Evolutionary conservation across 2,797 vertebrate genomes (phyloP).

Genomic region (Myotis myotis): DNA sequence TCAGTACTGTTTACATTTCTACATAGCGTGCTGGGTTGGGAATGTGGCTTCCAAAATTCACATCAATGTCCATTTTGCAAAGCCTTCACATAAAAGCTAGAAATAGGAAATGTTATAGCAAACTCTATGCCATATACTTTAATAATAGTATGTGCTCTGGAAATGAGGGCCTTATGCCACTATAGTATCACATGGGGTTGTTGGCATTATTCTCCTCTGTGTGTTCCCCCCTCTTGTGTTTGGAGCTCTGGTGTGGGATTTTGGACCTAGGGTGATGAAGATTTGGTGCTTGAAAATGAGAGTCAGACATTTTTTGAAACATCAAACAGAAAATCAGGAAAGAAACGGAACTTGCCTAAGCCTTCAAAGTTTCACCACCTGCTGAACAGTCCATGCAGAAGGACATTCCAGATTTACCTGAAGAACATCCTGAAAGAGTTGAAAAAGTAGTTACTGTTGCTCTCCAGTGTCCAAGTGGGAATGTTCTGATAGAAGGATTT

Average conservation of each 20-base stretch:
- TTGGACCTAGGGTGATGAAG: neutral
- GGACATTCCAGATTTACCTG: no score
- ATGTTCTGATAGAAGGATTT: constrained; percentile 79
- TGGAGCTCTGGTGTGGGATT: neutral
- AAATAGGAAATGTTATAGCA: neutral
- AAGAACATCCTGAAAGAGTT: neutral
- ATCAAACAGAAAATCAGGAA: neutral
- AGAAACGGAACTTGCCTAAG: neutral
- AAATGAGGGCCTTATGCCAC: neutral
- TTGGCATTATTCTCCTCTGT: neutral
- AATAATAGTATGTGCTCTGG: neutral
- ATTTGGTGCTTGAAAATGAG: neutral
- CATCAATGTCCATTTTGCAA: neutral
- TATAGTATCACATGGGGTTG: neutral
- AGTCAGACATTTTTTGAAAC: neutral
- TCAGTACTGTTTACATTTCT: neutral
- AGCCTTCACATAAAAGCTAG: neutral
- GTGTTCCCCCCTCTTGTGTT: neutral
- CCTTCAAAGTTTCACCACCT: neutral
- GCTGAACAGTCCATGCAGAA: neutral
- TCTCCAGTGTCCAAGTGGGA: constrained; percentile 82
- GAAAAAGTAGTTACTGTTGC: constrained; percentile 77
- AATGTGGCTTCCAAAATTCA: neutral
- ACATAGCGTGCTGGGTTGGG: neutral
- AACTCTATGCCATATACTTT: neutral